Evolutionary conservation across 2,797 vertebrate genomes (phyloP), one percentile per base, ranked within the genome.

Genomic region (Pipistrellus nathusii): DNA sequence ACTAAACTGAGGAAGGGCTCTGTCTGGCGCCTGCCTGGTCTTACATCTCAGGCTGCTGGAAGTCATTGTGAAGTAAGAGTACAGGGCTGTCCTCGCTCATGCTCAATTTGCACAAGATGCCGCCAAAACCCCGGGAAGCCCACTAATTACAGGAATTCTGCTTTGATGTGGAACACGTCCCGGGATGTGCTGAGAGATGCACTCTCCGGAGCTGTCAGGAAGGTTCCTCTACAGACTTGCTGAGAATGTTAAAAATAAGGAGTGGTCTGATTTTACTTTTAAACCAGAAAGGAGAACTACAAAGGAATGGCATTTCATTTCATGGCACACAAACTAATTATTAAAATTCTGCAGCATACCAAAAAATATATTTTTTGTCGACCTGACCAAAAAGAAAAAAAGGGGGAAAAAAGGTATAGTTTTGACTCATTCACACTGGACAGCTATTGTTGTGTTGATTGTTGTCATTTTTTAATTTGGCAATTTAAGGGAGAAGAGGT

Each of bases 101-200:
- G 57, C 46, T 92, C 53, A 81, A n/a, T 53, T 88, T 94, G 81
- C 81, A 94, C 57, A 96, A 88, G 91, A 38, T 41, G 21, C 57
- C 81, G 78, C 87, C 48, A 35, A 55, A 80, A 76, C 81, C 82
- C 88, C 4, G 12, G 51, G 32, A 85, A 85, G 51, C 35, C 66
- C 27, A 44, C 66, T 87, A 91, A 68, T 85, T 80, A 75, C 2
- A 17, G 95, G 87, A 44, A 68, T 32, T 71, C 73, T 85, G 59
- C 77, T 88, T 85, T 78, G 87, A 86, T 73, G 85, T 11, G 35
- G 32, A 72, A 66, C 12, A 64, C 48, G 77, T 72, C 25, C 62
- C 68, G 35, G 81, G 76, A 91, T 11, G 14, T 72, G 57, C 87
- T 72, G 46, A 93, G 85, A 94, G 78, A 83, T 0, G 0, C 6